These are phyloP conservation scores for Celastrina argiolus DNA, from an alignment of 2,888 invertebrate species.

Conservation along the genomic window DNA sequence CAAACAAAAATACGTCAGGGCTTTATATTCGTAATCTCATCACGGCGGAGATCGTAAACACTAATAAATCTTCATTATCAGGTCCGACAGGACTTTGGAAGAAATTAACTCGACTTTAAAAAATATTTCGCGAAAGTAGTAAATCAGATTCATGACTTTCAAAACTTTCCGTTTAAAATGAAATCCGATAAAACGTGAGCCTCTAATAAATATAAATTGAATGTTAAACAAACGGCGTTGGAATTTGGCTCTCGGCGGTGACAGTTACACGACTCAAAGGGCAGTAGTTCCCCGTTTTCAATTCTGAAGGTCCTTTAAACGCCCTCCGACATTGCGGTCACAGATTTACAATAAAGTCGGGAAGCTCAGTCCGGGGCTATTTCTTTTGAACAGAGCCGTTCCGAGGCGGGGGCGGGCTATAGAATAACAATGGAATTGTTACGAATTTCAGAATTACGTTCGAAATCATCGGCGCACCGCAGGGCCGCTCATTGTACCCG, in stretches of 20 bases:
- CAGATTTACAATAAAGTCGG: slow-evolving; percentile 60
- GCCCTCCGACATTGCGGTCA: slow-evolving; percentile 49
- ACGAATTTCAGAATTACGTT: slow-evolving; percentile 38
- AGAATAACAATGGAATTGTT: slow-evolving; percentile 42
- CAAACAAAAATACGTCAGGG: neutral
- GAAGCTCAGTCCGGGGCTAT: slow-evolving; percentile 51
- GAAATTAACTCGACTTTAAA: neutral
- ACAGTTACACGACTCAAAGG: slow-evolving; percentile 28
- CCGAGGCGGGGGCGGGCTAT: slow-evolving; percentile 23
- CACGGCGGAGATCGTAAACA: neutral
- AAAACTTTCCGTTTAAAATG: neutral
- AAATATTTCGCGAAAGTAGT: slow-evolving; percentile 6
- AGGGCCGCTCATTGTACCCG: slow-evolving; percentile 36
- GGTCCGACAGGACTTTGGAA: neutral
- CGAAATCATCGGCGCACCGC: slow-evolving; percentile 38
- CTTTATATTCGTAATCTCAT: slow-evolving; percentile 9
- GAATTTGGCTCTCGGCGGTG: slow-evolving; percentile 26
- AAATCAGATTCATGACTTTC: neutral
- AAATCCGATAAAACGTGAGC: neutral
- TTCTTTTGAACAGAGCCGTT: slow-evolving; percentile 48
- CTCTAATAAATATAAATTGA: slow-evolving; percentile 13
- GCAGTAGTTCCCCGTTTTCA: slow-evolving; percentile 31
- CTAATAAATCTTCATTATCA: slow-evolving; percentile 11
- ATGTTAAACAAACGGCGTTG: slow-evolving; percentile 4
- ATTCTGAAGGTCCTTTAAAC: slow-evolving; percentile 31